These are phyloP conservation scores for Ochropleura plecta DNA, from an alignment of 2,888 invertebrate genomes.

Conservation along the genomic window DNA sequence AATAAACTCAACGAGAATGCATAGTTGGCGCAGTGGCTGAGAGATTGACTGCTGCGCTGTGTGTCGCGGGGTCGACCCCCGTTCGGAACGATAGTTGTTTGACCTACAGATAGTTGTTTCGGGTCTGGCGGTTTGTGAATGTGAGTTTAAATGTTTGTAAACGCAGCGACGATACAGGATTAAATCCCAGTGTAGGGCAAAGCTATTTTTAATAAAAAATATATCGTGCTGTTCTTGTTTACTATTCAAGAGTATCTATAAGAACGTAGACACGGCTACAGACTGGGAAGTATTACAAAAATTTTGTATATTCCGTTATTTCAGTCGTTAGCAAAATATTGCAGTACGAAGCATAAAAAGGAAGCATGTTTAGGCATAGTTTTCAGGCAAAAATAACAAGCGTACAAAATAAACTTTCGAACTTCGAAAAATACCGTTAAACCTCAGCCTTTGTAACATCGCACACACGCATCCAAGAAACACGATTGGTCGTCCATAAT, in stretches of 20 bases:
- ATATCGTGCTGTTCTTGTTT: background rate
- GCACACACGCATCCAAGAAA: slow-evolving; percentile 57
- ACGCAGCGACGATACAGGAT: too few relatives aligned
- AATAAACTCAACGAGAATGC: too few relatives aligned
- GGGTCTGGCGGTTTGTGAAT: too few relatives aligned
- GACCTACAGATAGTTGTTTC: too few relatives aligned
- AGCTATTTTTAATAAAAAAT: too few relatives aligned
- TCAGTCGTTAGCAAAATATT: background rate
- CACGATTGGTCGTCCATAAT: slow-evolving; percentile 63
- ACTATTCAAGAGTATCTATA: background rate
- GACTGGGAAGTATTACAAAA: background rate
- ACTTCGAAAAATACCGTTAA: slow-evolving; percentile 56
- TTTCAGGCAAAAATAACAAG: slow-evolving; percentile 21
- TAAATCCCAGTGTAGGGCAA: too few relatives aligned
- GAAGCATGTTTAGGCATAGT: background rate
- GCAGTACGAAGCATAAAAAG: background rate
- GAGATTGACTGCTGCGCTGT: too few relatives aligned
- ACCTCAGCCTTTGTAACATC: slow-evolving; percentile 51
- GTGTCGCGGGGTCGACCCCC: too few relatives aligned
- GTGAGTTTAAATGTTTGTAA: too few relatives aligned
- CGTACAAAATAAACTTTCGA: slow-evolving; percentile 31
- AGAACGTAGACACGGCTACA: background rate
- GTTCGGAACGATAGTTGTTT: too few relatives aligned
- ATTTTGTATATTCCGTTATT: background rate
- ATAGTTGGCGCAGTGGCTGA: too few relatives aligned